Evolutionary conservation across 2,888 invertebrate species (phyloP), one percentile per base, ranked within the genome.

Genomic region (Creontiades dilutus): DNA sequence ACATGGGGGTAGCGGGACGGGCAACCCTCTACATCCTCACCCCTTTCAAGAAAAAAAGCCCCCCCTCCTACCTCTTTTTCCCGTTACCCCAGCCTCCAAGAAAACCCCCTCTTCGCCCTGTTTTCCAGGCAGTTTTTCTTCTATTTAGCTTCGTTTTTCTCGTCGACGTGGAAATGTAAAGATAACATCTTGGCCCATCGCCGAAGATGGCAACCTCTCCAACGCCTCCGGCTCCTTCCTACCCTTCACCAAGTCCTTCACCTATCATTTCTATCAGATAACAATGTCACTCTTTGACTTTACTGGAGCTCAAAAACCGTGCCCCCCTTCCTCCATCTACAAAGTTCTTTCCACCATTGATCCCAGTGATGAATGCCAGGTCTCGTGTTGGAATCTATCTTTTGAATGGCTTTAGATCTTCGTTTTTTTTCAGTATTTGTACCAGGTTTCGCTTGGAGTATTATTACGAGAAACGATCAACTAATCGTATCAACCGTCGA

Each of bases 81-180:
- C 23, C 68, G 37, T 37, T 7, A 4, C 37, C 23, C 68, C 68
- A 68, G 68, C 68, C 68, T 12, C 68, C 68, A 68, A 23, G 68
- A 68, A 68, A 23, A 68, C 68, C 19, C 61, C 57, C n/a, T 57
- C 57, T 57, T 57, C n/a, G 55, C 84, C 85, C 61, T n/a, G 16
- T 28, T 37, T 46, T 46, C 85, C 37, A 85, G 47, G 57, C 85
- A 82, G 52, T 82, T 82, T 86, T 75, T 85, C 61, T 86, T 86
- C 46, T 48, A 75, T 75, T 86, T 86, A 46, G 48, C 47, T 86
- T 28, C 47, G 68, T 75, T 75, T 47, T 86, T 47, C 86, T 86
- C 75, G 86, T 86, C 76, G 86, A 75, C 86, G 86, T 86, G 86
- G 86, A 86, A 86, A 86, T 86, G 86, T 86, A 86, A 86, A 86